Conservation (phyloP, 2,113 vertebrate species). For the Ageneiosus marmoratus region DNA sequence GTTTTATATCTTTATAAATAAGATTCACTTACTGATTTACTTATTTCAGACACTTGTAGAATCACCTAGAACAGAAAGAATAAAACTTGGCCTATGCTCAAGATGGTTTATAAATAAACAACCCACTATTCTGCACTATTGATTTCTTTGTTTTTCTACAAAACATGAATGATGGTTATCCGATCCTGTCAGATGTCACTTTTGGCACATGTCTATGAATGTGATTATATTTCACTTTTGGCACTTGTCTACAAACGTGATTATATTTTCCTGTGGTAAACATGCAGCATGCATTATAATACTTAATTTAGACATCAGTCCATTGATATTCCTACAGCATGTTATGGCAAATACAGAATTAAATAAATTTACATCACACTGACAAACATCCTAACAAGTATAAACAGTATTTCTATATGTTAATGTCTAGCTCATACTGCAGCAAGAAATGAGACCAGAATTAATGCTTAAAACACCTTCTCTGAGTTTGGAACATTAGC, state of each 20-base stretch:
- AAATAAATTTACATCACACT: constrained; percentile 40
- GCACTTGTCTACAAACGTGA: not conserved
- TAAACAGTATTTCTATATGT: constrained; percentile 16
- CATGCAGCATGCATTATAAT: not conserved
- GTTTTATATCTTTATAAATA: not conserved
- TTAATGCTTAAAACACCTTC: constrained; percentile 12
- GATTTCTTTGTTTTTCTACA: not conserved
- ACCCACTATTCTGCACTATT: constrained; percentile 2
- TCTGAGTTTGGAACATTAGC: not conserved
- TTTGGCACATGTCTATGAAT: not conserved
- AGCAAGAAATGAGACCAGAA: not conserved
- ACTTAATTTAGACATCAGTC: not conserved
- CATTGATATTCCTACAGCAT: not conserved
- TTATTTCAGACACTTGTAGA: not conserved
- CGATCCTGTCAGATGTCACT: not conserved
- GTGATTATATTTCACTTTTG: constrained; percentile 14
- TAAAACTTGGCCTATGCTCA: not conserved
- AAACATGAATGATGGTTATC: not conserved
- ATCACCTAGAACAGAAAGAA: not conserved
- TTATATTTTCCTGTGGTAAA: constrained; percentile 21
- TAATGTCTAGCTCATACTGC: not conserved
- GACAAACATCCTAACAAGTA: constrained; percentile 3
- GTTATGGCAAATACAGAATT: constrained; percentile 4
- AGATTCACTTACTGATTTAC: not conserved
- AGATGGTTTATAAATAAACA: not conserved